Percentiles rank a stretch among this genome's conserved stretches.
These are phyloP conservation scores for Girardinichthys multiradiatus DNA, from an alignment of 2,113 vertebrate genomes.

Conservation along the genomic window DNA sequence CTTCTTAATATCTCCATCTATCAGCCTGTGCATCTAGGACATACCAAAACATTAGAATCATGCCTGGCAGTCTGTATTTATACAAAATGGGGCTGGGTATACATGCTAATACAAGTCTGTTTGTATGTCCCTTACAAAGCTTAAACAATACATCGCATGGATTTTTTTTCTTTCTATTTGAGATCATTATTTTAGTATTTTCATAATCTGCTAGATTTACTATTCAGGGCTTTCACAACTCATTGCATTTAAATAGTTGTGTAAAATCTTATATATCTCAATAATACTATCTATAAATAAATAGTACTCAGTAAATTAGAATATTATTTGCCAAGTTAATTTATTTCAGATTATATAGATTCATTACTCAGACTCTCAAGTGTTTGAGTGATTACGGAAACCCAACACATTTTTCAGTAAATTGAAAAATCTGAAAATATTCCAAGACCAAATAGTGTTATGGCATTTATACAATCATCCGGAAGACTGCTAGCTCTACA, in stretches of 20 bases:
- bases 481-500: too few relatives aligned
- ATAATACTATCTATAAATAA: too few relatives aligned
- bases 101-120: constrained; percentile 1
- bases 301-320: too few relatives aligned
- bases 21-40: constrained; percentile 9
- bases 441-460: too few relatives aligned
- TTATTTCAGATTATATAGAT: background rate
- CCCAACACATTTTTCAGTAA: background rate
- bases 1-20: constrained; percentile 12
- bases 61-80: constrained; percentile 44
- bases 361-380: background rate
- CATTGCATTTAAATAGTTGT: background rate
- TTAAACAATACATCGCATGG: constrained; percentile 13
- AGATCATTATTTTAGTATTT: background rate
- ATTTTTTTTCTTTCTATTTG: background rate
- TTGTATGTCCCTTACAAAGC: too few relatives aligned
- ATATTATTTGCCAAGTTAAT: background rate
- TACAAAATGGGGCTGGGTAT: constrained; percentile 43
- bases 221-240: constrained; percentile 20
- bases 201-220: background rate
- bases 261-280: too few relatives aligned
- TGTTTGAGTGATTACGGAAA: background rate
- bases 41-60: constrained; percentile 11
- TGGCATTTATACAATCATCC: too few relatives aligned
- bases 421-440: too few relatives aligned